Conservation (phyloP, 2,113 vertebrate species). For the Gymnocephalus cernua region DNA sequence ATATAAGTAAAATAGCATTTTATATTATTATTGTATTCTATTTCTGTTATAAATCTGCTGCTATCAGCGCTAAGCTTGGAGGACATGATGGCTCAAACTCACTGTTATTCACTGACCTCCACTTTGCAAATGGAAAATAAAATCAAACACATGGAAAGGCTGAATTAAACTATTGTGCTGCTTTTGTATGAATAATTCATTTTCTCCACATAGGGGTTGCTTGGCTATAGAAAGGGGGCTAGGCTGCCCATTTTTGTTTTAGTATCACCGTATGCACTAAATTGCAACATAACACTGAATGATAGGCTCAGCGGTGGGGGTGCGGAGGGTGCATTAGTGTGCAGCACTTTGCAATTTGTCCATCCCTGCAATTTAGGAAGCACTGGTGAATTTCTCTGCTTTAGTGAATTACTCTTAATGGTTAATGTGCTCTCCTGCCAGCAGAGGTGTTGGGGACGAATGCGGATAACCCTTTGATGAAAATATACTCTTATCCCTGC, state of each 20-base stretch:
- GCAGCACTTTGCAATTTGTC: slow-evolving; percentile 41
- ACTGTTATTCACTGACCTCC: not conserved
- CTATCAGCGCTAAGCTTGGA: not conserved
- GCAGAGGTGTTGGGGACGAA: slow-evolving; percentile 19
- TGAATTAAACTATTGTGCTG: slow-evolving; percentile 58
- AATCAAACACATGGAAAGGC: slow-evolving; percentile 39
- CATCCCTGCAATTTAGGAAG: slow-evolving; percentile 32
- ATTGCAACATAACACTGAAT: slow-evolving; percentile 29
- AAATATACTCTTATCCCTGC: slow-evolving; percentile 30
- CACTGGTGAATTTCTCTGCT: slow-evolving; percentile 5
- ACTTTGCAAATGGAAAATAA: slow-evolving; percentile 4
- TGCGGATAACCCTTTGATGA: slow-evolving; percentile 28
- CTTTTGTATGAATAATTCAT: slow-evolving; percentile 74
- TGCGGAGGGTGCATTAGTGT: slow-evolving; percentile 23
- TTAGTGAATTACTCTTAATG: slow-evolving; percentile 14
- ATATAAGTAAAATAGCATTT: not conserved
- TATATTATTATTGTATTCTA: not conserved
- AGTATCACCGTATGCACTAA: not conserved
- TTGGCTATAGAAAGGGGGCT: slow-evolving; percentile 18
- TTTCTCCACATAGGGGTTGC: slow-evolving; percentile 46
- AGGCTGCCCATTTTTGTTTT: not conserved
- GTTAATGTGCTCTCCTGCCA: slow-evolving; percentile 39
- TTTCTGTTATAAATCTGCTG: not conserved
- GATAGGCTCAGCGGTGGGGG: not conserved
- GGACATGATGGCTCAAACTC: not conserved